A percentile compares a stretch with the other conserved stretches of the same genome.
Conservation (phyloP, 2,797 vertebrate species). For the Eospalax fontanierii region DNA sequence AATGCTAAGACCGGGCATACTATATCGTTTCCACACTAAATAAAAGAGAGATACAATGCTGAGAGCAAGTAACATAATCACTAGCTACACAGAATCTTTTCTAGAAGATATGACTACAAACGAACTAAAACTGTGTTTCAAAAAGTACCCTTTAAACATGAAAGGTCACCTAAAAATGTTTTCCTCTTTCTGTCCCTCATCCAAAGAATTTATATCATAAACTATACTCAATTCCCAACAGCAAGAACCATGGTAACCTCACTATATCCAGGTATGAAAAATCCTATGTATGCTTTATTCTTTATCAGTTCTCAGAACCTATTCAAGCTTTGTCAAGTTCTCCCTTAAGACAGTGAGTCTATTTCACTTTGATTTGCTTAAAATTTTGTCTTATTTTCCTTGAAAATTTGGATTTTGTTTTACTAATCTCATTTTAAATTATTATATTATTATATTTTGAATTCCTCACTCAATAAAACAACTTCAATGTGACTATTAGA, state of each 20-base stretch:
- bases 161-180: background rate
- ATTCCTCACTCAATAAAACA: background rate
- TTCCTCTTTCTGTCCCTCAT: background rate
- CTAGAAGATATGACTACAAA: constrained; percentile 15
- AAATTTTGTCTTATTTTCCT: background rate
- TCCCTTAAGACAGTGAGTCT: background rate
- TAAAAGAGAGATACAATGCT: background rate
- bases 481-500: background rate
- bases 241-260: constrained; percentile 18
- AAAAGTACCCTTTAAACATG: background rate
- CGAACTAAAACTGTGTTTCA: background rate
- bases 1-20: background rate
- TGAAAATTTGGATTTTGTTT: constrained; percentile 24
- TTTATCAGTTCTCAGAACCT: constrained; percentile 1
- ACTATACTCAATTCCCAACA: background rate
- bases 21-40: background rate
- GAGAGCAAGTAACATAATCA: constrained; percentile 57
- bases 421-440: constrained; percentile 29
- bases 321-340: background rate
- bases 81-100: constrained; percentile 34
- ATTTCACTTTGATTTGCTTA: constrained; percentile 46
- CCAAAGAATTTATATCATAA: constrained; percentile 26
- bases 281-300: background rate
- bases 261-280: background rate
- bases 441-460: background rate